phyloP scores from a whole-genome alignment of 2,888 invertebrate species.

The Ormyrus nitidulus region DNA sequence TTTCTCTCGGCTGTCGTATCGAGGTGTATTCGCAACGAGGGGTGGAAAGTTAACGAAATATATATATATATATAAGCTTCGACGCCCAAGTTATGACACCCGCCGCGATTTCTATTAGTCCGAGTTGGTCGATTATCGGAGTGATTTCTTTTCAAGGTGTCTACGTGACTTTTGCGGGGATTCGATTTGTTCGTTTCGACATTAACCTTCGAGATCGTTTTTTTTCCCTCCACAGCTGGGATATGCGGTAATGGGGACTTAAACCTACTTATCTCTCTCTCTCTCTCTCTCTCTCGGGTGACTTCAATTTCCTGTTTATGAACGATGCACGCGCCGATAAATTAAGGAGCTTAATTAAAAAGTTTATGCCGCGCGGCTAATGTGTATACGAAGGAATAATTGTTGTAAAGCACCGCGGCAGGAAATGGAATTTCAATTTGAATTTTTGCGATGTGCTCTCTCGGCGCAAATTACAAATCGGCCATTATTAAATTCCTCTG shows the following conservation, averaged over 20 bases:
- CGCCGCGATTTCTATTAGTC: background rate
- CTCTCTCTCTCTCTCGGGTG: too few species aligned
- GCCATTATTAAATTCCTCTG: slow-evolving; percentile 24
- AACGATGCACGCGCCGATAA: background rate
- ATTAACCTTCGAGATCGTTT: background rate
- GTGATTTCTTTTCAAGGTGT: too few species aligned
- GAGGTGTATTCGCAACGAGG: background rate
- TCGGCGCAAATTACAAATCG: background rate
- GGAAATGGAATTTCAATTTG: too few species aligned
- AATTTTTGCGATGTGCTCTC: too few species aligned
- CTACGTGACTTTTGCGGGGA: too few species aligned
- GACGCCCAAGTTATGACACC: background rate
- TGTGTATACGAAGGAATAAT: background rate
- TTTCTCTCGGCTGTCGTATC: background rate
- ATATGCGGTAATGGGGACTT: too few species aligned
- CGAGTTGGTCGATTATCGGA: too few species aligned
- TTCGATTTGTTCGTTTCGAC: too few species aligned
- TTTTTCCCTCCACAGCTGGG: background rate
- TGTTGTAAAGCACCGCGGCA: background rate
- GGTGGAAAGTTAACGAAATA: background rate
- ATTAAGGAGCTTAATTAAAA: background rate
- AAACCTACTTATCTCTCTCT: too few species aligned
- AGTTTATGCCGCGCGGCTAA: background rate
- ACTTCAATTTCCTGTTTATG: background rate
- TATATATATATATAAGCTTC: too few species aligned